Conservation (phyloP, 2,797 vertebrate species). For the Myoxocephalus aenaeus region DNA sequence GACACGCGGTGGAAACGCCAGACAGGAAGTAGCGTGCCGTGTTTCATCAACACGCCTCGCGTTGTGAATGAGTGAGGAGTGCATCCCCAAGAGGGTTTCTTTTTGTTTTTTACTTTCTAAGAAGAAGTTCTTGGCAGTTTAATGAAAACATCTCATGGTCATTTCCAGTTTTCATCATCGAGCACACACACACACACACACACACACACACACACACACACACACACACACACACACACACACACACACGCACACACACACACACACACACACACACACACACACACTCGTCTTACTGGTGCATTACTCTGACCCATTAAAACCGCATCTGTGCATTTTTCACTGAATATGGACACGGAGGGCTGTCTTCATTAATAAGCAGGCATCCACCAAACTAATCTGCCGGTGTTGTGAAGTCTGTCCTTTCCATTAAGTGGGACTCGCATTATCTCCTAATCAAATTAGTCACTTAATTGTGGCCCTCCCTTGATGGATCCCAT, state of each 20-base stretch:
- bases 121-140: slow-evolving; percentile 8
- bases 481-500: slow-evolving; percentile 79
- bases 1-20: slow-evolving; percentile 45
- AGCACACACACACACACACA: not conserved
- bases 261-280: not conserved
- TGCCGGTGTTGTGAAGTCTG: slow-evolving; percentile 83
- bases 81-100: not conserved
- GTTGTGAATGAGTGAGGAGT: not conserved
- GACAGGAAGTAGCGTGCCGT: slow-evolving; percentile 20
- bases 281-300: slow-evolving; percentile 57
- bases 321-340: slow-evolving; percentile 66
- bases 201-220: not conserved
- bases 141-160: slow-evolving; percentile 36
- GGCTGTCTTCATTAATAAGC: slow-evolving; percentile 85
- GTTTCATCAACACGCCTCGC: slow-evolving; percentile 41
- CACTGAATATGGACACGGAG: slow-evolving; percentile 70
- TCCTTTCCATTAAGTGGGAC: slow-evolving; percentile 85
- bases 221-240: too few species aligned
- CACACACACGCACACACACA: too few species aligned
- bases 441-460: slow-evolving; percentile 85
- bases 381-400: slow-evolving; percentile 83
- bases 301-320: slow-evolving; percentile 66
- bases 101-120: not conserved
- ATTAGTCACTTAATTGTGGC: slow-evolving; percentile 85
- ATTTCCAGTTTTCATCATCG: slow-evolving; percentile 23